These are phyloP conservation scores for Meganola albula DNA, from an alignment of 2,888 invertebrate species.

Conservation along the genomic window DNA sequence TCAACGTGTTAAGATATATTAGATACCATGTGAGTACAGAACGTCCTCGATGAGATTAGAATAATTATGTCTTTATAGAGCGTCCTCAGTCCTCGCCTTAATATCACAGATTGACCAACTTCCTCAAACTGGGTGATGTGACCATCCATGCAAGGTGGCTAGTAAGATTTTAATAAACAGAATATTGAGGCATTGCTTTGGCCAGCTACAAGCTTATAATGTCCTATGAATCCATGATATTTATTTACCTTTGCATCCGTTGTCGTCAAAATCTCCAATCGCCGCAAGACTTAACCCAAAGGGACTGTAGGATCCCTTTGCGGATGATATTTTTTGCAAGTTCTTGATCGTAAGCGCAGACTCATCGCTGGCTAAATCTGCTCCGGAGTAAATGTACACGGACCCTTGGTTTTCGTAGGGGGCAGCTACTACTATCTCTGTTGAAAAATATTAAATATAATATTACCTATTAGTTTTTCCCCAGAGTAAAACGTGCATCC, in stretches of 20 bases:
- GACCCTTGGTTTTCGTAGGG: conserved; percentile 14
- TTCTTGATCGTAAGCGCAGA: conserved; percentile 1
- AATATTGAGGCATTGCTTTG: not conserved
- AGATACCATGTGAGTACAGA: too few species aligned
- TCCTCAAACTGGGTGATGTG: too few species aligned
- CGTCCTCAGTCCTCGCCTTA: too few species aligned
- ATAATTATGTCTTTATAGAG: too few species aligned
- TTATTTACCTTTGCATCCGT: conserved; percentile 17
- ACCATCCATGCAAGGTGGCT: too few species aligned
- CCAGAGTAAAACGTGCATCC: too few species aligned
- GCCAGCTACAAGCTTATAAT: not conserved
- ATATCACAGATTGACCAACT: too few species aligned
- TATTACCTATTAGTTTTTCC: too few species aligned
- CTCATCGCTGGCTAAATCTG: conserved; percentile 2
- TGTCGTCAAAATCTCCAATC: conserved; percentile 12
- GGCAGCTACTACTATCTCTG: conserved; percentile 17
- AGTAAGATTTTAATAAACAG: too few species aligned
- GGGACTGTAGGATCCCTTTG: not conserved
- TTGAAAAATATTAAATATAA: not conserved
- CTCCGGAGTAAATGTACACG: conserved; percentile 19
- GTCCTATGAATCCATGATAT: not conserved
- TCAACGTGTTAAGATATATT: too few species aligned
- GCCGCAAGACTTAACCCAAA: conserved; percentile 15
- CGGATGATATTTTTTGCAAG: conserved; percentile 10
- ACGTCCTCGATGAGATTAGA: too few species aligned